Evolutionary conservation across 2,113 vertebrate genomes (phyloP).

Genomic region (Picathartes gymnocephalus): DNA sequence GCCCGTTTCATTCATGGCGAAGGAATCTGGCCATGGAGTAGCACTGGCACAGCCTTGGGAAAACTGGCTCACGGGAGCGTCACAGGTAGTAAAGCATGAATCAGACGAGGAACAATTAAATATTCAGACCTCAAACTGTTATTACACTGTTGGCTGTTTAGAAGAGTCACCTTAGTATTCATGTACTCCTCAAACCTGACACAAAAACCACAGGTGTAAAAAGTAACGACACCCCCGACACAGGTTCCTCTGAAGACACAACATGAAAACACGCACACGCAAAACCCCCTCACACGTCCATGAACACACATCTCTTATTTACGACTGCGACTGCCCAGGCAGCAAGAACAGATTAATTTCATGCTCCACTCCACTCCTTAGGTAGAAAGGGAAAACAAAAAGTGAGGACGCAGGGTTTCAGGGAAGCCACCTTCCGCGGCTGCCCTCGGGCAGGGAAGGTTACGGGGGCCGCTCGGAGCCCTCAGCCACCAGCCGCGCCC

Average conservation of each 20-base stretch:
- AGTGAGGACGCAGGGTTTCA: not conserved
- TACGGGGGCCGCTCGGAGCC: not conserved
- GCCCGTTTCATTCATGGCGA: not conserved
- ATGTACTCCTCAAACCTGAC: not conserved
- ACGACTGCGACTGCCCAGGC: not conserved
- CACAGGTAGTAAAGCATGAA: not conserved
- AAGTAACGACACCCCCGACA: rapidly evolving
- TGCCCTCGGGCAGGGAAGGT: not conserved
- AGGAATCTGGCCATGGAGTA: not conserved
- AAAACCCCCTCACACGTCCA: not conserved
- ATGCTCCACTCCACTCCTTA: not conserved
- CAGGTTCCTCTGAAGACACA: not conserved
- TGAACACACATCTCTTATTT: not conserved
- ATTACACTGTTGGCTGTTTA: too few species aligned
- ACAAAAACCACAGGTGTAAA: not conserved
- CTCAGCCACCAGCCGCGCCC: not conserved
- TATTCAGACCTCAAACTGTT: not conserved
- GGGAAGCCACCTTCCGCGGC: not conserved
- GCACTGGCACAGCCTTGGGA: not conserved
- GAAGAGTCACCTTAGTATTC: not conserved
- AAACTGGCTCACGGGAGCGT: not conserved
- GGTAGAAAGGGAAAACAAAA: not conserved
- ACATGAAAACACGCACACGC: rapidly evolving
- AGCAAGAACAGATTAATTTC: not conserved
- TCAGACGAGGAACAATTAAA: not conserved